Percentiles rank a stretch among this genome's conserved stretches.
Evolutionary conservation across 2,113 vertebrate species (phyloP).

Genomic region (Anhinga rufa): DNA sequence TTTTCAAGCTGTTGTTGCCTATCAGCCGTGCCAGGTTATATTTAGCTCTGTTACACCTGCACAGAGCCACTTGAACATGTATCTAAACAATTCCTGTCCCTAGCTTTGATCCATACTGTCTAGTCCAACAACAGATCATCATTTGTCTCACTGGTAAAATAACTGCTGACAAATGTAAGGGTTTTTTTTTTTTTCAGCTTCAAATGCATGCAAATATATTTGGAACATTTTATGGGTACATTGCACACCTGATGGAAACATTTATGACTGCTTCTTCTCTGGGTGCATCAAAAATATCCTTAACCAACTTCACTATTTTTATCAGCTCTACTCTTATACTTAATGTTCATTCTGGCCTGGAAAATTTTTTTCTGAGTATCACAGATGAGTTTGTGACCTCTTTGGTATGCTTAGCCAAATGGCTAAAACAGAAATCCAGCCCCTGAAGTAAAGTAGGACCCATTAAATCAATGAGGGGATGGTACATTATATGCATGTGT

Average conservation of each 20-base stretch:
- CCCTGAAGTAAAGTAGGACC: not conserved
- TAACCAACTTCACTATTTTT: not conserved
- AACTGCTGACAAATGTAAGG: not conserved
- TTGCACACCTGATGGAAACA: constrained; percentile 32
- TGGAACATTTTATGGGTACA: constrained; percentile 24
- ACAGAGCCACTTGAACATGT: not conserved
- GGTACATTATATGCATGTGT: not conserved
- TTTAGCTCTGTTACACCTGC: constrained; percentile 28
- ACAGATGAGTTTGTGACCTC: not conserved
- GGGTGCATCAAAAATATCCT: constrained; percentile 1
- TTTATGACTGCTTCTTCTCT: constrained; percentile 18
- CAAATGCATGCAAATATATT: constrained; percentile 27
- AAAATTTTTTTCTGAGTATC: not conserved
- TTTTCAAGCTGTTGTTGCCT: not conserved
- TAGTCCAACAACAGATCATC: constrained; percentile 24
- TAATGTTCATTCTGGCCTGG: not conserved
- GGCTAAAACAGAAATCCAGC: not conserved
- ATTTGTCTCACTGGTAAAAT: constrained; percentile 33
- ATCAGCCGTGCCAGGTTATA: not conserved
- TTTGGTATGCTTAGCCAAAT: not conserved
- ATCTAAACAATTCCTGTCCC: not conserved
- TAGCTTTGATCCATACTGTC: constrained; percentile 10
- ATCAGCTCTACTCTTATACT: not conserved
- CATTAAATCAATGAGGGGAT: not conserved
- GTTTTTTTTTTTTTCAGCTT: not conserved